Percentiles rank a stretch among this genome's conserved stretches.
These are phyloP conservation scores for Apostichopus japonicus DNA, from an alignment of 35 echinoderm and acorn worm genomes.

Conservation along the genomic window DNA sequence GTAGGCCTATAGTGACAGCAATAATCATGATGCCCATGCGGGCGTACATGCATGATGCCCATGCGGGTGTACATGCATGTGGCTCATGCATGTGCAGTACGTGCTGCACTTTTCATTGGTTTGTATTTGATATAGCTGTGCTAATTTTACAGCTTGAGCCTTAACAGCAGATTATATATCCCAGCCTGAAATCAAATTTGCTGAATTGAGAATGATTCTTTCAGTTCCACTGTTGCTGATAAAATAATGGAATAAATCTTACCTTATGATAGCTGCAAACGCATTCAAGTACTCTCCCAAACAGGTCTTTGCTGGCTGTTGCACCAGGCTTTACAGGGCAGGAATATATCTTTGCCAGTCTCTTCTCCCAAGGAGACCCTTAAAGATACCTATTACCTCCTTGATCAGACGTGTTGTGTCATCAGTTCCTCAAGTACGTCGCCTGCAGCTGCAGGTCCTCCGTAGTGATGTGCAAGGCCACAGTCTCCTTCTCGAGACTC, in stretches of 20 bases:
- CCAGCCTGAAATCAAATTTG: neutral
- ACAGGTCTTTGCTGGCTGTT: neutral
- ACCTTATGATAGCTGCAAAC: neutral
- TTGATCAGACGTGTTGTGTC: neutral
- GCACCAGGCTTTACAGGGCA: neutral
- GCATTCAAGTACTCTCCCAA: neutral
- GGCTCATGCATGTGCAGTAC: too few relatives aligned
- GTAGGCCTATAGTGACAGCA: too few relatives aligned
- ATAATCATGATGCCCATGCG: too few relatives aligned
- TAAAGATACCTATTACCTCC: neutral
- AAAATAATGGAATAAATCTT: too few relatives aligned
- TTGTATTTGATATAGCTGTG: neutral
- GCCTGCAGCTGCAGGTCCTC: conserved; percentile 37
- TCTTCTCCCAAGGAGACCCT: neutral
- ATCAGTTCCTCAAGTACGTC: conserved; percentile 17
- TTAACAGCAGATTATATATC: neutral
- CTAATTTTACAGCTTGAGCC: neutral
- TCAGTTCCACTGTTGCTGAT: too few relatives aligned
- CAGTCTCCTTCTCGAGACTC: conserved; percentile 2
- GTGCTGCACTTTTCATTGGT: neutral
- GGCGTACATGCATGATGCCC: too few relatives aligned
- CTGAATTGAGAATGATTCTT: too few relatives aligned
- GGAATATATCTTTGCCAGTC: neutral
- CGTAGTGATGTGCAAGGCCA: conserved; percentile 18
- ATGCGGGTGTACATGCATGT: too few relatives aligned